These are phyloP conservation scores for Andrena minutula DNA, from an alignment of 2,888 invertebrate species.

Conservation along the genomic window DNA sequence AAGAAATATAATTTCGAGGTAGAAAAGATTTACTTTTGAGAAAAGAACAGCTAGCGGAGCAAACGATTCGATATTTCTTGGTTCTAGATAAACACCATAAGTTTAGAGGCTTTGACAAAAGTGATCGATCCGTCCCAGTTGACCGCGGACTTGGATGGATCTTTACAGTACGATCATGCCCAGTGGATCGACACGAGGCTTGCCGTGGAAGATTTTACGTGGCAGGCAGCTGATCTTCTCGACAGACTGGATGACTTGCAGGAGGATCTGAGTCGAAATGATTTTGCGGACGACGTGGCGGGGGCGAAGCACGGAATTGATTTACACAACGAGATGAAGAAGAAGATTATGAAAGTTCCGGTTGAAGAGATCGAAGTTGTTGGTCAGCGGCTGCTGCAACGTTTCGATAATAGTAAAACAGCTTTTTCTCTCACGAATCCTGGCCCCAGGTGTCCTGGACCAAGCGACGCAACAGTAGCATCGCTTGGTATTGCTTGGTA, in stretches of 20 bases:
- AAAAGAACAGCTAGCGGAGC: neutral
- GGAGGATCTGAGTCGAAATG: conserved; percentile 96
- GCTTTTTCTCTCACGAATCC: neutral
- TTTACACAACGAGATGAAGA: conserved; percentile 96
- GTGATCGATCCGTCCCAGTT: conserved; percentile 97
- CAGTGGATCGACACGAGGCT: conserved; percentile 98
- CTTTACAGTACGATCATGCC: conserved; percentile 97
- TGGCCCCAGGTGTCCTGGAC: too few species aligned
- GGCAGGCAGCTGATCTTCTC: conserved; percentile 97
- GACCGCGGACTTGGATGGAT: conserved; percentile 97
- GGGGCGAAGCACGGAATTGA: conserved; percentile 97
- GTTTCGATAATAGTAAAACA: conserved; percentile 84
- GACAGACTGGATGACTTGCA: conserved; percentile 97
- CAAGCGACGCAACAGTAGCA: too few species aligned
- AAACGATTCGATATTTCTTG: neutral
- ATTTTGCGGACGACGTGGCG: conserved; percentile 97
- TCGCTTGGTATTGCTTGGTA: too few species aligned
- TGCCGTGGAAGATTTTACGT: conserved; percentile 97
- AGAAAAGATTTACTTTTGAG: conserved; percentile 66
- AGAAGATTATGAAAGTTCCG: conserved; percentile 96
- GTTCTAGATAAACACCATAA: conserved; percentile 97
- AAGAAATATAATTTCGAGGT: conserved; percentile 99
- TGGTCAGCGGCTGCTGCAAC: conserved; percentile 91
- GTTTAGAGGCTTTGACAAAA: conserved; percentile 96
- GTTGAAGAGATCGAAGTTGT: conserved; percentile 97